Evolutionary conservation across 2,888 invertebrate species (phyloP).

Genomic region (Agapetus fuscipes): DNA sequence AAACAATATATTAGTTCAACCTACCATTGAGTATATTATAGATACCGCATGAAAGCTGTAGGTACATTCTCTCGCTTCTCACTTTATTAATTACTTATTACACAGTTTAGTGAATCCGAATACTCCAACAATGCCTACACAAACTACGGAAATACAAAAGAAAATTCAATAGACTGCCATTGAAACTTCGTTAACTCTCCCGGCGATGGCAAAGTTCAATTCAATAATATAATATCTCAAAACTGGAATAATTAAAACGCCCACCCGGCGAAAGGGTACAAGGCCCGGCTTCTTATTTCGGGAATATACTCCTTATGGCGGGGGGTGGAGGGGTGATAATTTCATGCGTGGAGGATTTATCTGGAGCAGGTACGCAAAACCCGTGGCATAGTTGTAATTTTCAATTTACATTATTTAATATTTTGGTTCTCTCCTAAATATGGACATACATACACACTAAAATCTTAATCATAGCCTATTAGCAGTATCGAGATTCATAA

Average conservation of each 20-base stretch:
- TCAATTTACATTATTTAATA: too few relatives aligned
- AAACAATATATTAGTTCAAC: too few relatives aligned
- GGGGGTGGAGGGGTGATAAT: not conserved
- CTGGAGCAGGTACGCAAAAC: too few relatives aligned
- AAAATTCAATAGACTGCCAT: conserved; percentile 12
- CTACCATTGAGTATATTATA: too few relatives aligned
- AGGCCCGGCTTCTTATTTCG: not conserved
- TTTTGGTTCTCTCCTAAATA: too few relatives aligned
- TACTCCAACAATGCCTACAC: conserved; percentile 12
- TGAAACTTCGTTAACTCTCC: conserved; percentile 15
- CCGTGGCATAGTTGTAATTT: too few relatives aligned
- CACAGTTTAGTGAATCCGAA: conserved; percentile 14
- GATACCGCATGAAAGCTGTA: too few relatives aligned
- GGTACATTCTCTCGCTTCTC: not conserved
- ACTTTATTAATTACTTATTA: conserved; percentile 14
- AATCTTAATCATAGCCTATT: too few relatives aligned
- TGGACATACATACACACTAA: too few relatives aligned
- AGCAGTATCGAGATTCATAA: too few relatives aligned
- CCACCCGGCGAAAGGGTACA: conserved; percentile 1
- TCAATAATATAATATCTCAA: conserved; percentile 18
- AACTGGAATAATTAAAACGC: conserved; percentile 18
- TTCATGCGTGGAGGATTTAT: not conserved
- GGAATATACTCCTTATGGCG: not conserved
- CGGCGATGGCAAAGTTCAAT: conserved; percentile 18
- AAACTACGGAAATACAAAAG: conserved; percentile 16